phyloP scores from a whole-genome alignment of 1,140 invertebrate genomes.

The Charaxes varanes region DNA sequence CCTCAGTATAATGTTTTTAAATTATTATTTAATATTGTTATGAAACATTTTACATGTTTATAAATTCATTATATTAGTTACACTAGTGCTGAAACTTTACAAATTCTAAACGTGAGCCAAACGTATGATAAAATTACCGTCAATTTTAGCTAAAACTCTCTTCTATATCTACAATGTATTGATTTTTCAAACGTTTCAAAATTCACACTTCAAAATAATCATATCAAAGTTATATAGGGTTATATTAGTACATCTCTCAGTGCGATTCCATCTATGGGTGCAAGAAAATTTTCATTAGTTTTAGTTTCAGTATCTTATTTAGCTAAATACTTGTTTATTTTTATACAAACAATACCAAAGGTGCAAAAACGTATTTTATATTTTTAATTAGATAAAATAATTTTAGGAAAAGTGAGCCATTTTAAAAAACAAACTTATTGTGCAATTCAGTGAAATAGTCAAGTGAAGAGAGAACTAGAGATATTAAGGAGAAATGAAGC shows the following conservation, averaged over 20 bases:
- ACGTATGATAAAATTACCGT: conserved; percentile 5
- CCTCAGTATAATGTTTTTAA: conserved; percentile 25
- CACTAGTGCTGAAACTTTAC: conserved; percentile 20
- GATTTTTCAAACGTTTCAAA: conserved; percentile 7
- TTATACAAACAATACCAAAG: conserved; percentile 51
- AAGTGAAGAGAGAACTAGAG: conserved; percentile 66
- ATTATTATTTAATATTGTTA: conserved; percentile 6
- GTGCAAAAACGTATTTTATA: conserved; percentile 51
- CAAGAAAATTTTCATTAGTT: conserved; percentile 32
- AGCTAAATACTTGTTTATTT: conserved; percentile 19
- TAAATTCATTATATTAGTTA: conserved; percentile 12
- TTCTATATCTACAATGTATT: conserved; percentile 16
- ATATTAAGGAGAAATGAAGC: conserved; percentile 69
- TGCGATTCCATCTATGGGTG: conserved; percentile 46
- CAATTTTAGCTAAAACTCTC: conserved; percentile 12
- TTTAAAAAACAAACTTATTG: conserved; percentile 70
- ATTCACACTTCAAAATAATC: conserved; percentile 18
- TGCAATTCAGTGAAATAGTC: conserved; percentile 69
- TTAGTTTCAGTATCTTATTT: conserved; percentile 7
- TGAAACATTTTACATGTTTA: conserved; percentile 14
- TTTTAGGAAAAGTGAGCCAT: conserved; percentile 72
- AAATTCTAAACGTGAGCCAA: conserved; percentile 14
- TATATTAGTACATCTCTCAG: conserved; percentile 12
- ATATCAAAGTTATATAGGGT: conserved; percentile 1
- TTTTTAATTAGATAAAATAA: conserved; percentile 42